Percentiles rank a stretch among this genome's conserved stretches.
Evolutionary conservation across 2,797 vertebrate genomes (phyloP).

Genomic region (Percopsis omiscomaycus): DNA sequence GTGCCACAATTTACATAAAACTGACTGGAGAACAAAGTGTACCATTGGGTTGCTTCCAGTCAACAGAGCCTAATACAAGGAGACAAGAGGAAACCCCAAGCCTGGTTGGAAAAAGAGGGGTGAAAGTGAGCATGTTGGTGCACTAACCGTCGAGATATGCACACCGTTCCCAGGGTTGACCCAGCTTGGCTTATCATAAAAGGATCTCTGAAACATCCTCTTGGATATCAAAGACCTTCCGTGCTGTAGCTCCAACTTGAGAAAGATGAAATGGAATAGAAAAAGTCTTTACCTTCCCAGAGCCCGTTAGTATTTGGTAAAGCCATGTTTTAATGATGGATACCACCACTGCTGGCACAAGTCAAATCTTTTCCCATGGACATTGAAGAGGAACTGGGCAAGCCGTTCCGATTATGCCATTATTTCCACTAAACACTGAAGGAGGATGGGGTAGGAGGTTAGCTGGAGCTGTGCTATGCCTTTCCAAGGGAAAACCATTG

Average conservation of each 20-base stretch:
- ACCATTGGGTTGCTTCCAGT: conserved; percentile 14
- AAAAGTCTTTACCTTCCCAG: conserved; percentile 51
- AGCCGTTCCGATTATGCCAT: conserved; percentile 10
- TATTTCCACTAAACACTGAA: conserved; percentile 22
- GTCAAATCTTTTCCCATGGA: conserved; percentile 35
- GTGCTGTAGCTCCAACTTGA: conserved; percentile 45
- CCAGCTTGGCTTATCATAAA: conserved; percentile 61
- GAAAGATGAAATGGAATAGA: conserved; percentile 60
- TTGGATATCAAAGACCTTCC: conserved; percentile 61
- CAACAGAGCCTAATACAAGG: conserved; percentile 18
- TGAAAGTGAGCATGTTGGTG: conserved; percentile 45
- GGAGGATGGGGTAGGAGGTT: background rate
- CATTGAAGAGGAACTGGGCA: conserved; percentile 27
- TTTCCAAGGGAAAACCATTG: conserved; percentile 2
- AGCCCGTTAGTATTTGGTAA: conserved; percentile 38
- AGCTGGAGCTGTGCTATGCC: conserved; percentile 1
- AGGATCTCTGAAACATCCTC: conserved; percentile 62
- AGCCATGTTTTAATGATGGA: conserved; percentile 30
- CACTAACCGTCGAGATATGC: conserved; percentile 35
- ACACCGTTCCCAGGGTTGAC: conserved; percentile 41
- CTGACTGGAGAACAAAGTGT: conserved; percentile 41
- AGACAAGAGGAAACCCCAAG: conserved; percentile 53
- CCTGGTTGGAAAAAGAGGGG: conserved; percentile 48
- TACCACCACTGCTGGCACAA: conserved; percentile 28
- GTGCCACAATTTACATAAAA: conserved; percentile 22